Conservation (phyloP, 2,113 vertebrate species). For the Talpa occidentalis region DNA sequence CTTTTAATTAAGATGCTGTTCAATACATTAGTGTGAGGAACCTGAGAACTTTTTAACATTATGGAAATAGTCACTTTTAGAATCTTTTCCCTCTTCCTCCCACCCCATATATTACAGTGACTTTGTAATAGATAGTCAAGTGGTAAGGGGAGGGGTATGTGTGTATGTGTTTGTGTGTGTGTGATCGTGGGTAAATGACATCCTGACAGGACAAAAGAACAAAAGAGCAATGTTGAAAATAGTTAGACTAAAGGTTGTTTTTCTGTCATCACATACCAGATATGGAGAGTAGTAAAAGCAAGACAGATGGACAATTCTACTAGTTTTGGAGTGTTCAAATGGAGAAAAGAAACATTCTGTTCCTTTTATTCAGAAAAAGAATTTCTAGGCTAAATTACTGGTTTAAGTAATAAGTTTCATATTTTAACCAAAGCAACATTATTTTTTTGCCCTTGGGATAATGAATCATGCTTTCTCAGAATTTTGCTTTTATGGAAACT, state of each 20-base stretch:
- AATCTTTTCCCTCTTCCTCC: background rate
- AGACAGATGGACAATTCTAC: slow-evolving; percentile 58
- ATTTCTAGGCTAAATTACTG: slow-evolving; percentile 76
- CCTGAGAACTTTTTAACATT: background rate
- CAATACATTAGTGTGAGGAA: slow-evolving; percentile 63
- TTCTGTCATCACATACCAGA: slow-evolving; percentile 71
- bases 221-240: slow-evolving; percentile 80
- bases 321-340: slow-evolving; percentile 70
- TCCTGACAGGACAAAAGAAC: slow-evolving; percentile 72
- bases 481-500: slow-evolving; percentile 75
- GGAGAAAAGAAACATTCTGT: slow-evolving; percentile 74
- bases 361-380: slow-evolving; percentile 74
- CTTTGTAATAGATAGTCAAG: slow-evolving; percentile 61
- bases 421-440: slow-evolving; percentile 71
- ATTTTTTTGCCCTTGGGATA: slow-evolving; percentile 62
- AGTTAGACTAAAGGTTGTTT: slow-evolving; percentile 63
- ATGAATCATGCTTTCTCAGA: slow-evolving; percentile 72
- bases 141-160: background rate
- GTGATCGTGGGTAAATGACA: slow-evolving; percentile 70
- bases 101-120: slow-evolving; percentile 7
- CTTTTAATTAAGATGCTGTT: slow-evolving; percentile 14
- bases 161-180: background rate
- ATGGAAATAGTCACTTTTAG: slow-evolving; percentile 6
- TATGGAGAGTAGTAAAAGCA: slow-evolving; percentile 77
- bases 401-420: slow-evolving; percentile 74